phyloP scores from a whole-genome alignment of 1,140 invertebrate species.

The Drosophila orena region DNA sequence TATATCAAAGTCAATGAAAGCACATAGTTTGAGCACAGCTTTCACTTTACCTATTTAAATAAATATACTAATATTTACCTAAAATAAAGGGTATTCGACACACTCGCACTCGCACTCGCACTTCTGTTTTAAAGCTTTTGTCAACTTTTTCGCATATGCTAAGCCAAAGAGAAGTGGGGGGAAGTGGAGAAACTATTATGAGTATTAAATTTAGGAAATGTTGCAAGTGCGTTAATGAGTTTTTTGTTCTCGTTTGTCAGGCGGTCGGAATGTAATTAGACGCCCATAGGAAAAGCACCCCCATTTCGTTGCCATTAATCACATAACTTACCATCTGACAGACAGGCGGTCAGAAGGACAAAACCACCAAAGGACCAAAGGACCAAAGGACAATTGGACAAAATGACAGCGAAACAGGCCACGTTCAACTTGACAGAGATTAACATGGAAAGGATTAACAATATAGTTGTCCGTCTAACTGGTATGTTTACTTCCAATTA shows the following conservation, averaged over 20 bases:
- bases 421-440: conserved; percentile 19
- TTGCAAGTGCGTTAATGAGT: conserved; percentile 62
- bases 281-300: conserved; percentile 27
- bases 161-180: neutral
- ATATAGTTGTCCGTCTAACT: neutral
- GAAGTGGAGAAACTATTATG: conserved; percentile 44
- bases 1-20: neutral
- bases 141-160: conserved; percentile 39
- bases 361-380: conserved; percentile 5
- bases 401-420: conserved; percentile 9
- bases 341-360: conserved; percentile 34
- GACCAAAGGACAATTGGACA: conserved; percentile 15
- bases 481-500: conserved; percentile 2
- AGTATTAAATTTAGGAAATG: conserved; percentile 51
- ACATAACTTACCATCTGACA: conserved; percentile 27
- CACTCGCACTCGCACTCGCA: fast-evolving
- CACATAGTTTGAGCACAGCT: neutral
- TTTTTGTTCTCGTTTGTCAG: conserved; percentile 35
- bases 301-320: conserved; percentile 47
- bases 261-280: conserved; percentile 51
- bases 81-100: neutral
- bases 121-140: conserved; percentile 22
- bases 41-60: neutral
- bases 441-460: conserved; percentile 33
- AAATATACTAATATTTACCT: neutral